Evolutionary conservation across 2,113 vertebrate species (phyloP).

Genomic region (Bucco capensis): DNA sequence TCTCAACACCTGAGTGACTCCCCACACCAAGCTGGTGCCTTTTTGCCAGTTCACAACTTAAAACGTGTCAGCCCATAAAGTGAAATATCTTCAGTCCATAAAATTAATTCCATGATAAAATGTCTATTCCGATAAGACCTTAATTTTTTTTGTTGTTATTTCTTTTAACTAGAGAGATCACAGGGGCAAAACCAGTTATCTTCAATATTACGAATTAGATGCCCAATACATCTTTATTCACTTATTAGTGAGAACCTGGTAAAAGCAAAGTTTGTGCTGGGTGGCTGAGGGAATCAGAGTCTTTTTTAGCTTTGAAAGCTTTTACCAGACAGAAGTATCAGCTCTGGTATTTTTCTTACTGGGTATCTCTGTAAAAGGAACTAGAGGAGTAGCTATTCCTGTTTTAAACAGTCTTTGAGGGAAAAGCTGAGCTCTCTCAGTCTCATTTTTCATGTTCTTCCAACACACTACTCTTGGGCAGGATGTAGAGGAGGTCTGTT

Average conservation of each 20-base stretch:
- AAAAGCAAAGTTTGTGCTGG: neutral
- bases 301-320: neutral
- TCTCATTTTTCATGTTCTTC: neutral
- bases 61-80: conserved; percentile 36
- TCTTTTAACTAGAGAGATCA: neutral
- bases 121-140: neutral
- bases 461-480: neutral
- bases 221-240: neutral
- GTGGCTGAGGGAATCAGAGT: neutral
- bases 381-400: neutral
- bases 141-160: neutral
- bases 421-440: neutral
- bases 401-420: neutral
- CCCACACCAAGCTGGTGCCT: conserved; percentile 29
- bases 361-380: neutral
- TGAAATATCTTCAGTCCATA: conserved; percentile 47
- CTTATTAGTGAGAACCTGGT: neutral
- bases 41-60: conserved; percentile 41
- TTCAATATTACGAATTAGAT: neutral
- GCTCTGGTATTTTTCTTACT: neutral
- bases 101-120: conserved; percentile 38
- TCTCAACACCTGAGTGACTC: conserved; percentile 66
- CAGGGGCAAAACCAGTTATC: neutral
- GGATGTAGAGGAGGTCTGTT: neutral
- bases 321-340: neutral